Base-by-base conservation (phyloP, 1,140 invertebrate genomes). In the Micrasema longulum region DNA sequence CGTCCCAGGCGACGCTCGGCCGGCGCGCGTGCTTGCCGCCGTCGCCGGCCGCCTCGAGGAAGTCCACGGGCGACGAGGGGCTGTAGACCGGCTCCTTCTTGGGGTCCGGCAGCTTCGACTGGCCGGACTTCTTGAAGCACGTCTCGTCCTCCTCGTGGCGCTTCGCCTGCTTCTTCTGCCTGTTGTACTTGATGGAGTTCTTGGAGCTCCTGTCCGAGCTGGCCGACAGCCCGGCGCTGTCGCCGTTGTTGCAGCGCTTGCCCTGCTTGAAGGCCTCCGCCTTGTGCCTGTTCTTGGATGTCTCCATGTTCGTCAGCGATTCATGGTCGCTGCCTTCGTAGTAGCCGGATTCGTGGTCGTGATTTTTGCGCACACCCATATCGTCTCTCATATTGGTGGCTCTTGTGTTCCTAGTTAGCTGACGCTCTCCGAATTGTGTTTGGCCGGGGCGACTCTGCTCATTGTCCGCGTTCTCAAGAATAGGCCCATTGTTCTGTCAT, bases 261-360 rank as follows among this genome's bases (percentile, higher is more conserved):
- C 16, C 11, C 16, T 62, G 36, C n/a, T n/a, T n/a, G 35, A 43
- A 12, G 5, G 7, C 12, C 12, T 38, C 47, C 14, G 52, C 31
- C 3, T 45, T 45, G 35, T 20, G 57, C 18, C 36, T 69, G 11
- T 35, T 43, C 38, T 43, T 62, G 5, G 66, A 41, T 4, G 66
- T 38, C 14, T 73, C 60, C 73, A 74, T 74, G 65, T 57, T 57
- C n/a, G n/a, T n/a, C 4, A 75, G 45, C 5, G 74, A 75, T 64
- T 76, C 74, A 14, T 65, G 50, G 50, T 76, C 74, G 64, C 74
- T 76, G 22, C 74, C 74, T 35, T 76, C 74, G 71, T 76, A 76
- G 45, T 76, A 76, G 12, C 74, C 74, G 12, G 74, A 76, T 48
- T 76, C 74, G 69, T 72, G 65, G n/a, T n/a, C n/a, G n/a, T n/a